Evolutionary conservation across 2,113 vertebrate species (phyloP).

Genomic region (Azemiops feae): DNA sequence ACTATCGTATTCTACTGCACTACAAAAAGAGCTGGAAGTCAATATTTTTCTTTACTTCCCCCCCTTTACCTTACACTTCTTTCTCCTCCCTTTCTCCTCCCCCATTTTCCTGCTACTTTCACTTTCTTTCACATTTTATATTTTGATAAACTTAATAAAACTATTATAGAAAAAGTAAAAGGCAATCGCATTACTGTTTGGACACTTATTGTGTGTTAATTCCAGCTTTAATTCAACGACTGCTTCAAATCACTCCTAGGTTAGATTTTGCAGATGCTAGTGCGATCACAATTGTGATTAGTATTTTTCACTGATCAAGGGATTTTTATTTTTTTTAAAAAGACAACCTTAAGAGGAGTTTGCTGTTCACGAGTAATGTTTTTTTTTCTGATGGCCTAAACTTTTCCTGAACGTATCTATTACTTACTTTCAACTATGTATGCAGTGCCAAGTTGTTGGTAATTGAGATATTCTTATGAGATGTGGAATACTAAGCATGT

Average conservation of each 20-base stretch:
- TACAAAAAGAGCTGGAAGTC: neutral
- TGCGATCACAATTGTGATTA: conserved; percentile 39
- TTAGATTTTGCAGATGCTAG: conserved; percentile 45
- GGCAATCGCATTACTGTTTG: conserved; percentile 28
- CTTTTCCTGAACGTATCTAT: conserved; percentile 56
- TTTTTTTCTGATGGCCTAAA: conserved; percentile 38
- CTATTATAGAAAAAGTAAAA: neutral
- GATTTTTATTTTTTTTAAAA: neutral
- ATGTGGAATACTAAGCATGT: conserved; percentile 62
- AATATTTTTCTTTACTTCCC: neutral
- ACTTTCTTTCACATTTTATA: neutral
- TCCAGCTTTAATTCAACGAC: neutral
- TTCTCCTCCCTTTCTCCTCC: neutral
- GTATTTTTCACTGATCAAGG: neutral
- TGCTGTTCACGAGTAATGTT: neutral
- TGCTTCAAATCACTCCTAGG: neutral
- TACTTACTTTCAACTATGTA: conserved; percentile 5
- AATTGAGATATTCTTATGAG: conserved; percentile 58
- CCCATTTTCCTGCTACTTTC: neutral
- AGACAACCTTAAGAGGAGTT: conserved; percentile 36
- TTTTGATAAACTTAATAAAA: neutral
- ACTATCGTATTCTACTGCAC: neutral
- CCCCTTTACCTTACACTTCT: neutral
- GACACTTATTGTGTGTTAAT: conserved; percentile 25
- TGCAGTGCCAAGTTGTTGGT: conserved; percentile 28